Evolutionary conservation across 35 echinoderm and acorn worm genomes (phyloP), one percentile per base, ranked within the genome.

Genomic region (Ophiothrix spiculata): DNA sequence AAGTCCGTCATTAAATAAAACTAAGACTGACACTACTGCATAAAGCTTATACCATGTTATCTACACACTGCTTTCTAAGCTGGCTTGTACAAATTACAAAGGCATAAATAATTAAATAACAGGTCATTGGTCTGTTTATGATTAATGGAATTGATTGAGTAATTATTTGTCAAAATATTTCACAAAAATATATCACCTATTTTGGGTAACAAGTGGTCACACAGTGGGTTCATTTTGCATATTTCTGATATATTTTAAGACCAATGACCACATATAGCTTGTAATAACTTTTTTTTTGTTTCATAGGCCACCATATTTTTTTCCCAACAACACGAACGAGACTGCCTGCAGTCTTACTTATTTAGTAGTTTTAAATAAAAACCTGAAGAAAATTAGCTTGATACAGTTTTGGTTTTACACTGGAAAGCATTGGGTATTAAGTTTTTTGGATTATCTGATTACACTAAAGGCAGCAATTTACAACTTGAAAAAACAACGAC

Each of bases 101-200:
- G 60, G 60, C 60, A 69, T 69, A 69, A 69, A 69, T 69, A 69
- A 69, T 69, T 69, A 69, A 69, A 69, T 69, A 69, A 69, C 60
- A 25, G 23, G 60, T 69, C 60, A 69, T n/a, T 69, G 60, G 60
- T 69, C 60, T 69, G 60, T 25, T 69, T n/a, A n/a, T n/a, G n/a
- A n/a, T n/a, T n/a, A n/a, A n/a, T n/a, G n/a, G n/a, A n/a, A n/a
- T n/a, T n/a, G n/a, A n/a, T n/a, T n/a, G n/a, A n/a, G n/a, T n/a
- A n/a, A n/a, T n/a, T n/a, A n/a, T n/a, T n/a, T n/a, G n/a, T n/a
- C n/a, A n/a, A n/a, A n/a, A n/a, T n/a, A n/a, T n/a, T n/a, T n/a
- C n/a, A n/a, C n/a, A n/a, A n/a, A n/a, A n/a, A n/a, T n/a, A n/a
- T n/a, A n/a, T n/a, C n/a, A n/a, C n/a, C n/a, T n/a, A n/a, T n/a